These are phyloP conservation scores for Poecilia wingei DNA, from an alignment of 2,797 vertebrate genomes.

Conservation along the genomic window DNA sequence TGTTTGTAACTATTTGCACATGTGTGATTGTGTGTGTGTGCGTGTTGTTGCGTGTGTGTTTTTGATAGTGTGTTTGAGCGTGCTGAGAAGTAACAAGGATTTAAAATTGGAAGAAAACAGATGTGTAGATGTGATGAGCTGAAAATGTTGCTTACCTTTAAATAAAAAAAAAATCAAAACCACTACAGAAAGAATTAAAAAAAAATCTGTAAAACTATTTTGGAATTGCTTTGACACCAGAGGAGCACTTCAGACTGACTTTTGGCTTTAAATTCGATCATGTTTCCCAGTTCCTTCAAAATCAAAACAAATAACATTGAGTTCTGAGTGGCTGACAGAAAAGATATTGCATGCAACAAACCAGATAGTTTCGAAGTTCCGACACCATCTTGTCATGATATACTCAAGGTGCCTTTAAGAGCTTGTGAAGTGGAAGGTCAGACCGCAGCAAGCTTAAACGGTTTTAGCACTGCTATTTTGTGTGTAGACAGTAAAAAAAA, in stretches of 20 bases:
- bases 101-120: slow-evolving; percentile 42
- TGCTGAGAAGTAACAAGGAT: slow-evolving; percentile 48
- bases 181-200: slow-evolving; percentile 30
- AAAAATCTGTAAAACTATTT: slow-evolving; percentile 62
- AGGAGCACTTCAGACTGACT: slow-evolving; percentile 42
- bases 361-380: slow-evolving; percentile 62
- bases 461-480: neutral
- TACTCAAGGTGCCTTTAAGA: slow-evolving; percentile 57
- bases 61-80: slow-evolving; percentile 22
- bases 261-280: slow-evolving; percentile 53
- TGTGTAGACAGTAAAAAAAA: slow-evolving; percentile 22
- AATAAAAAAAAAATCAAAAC: slow-evolving; percentile 43
- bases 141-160: slow-evolving; percentile 56
- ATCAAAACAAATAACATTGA: slow-evolving; percentile 22
- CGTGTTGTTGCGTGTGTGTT: slow-evolving; percentile 32
- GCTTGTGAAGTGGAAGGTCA: neutral
- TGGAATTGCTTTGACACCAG: slow-evolving; percentile 39
- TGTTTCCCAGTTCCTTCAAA: slow-evolving; percentile 48
- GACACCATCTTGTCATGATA: slow-evolving; percentile 46
- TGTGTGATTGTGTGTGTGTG: slow-evolving; percentile 41
- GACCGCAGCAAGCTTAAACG: slow-evolving; percentile 27
- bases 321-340: slow-evolving; percentile 24
- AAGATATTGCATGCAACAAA: slow-evolving; percentile 43
- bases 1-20: slow-evolving; percentile 37
- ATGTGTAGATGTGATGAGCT: slow-evolving; percentile 63